Percentiles rank a stretch among this genome's conserved stretches.
phyloP scores from a whole-genome alignment of 2,797 vertebrate species.

The Vireo griseus region DNA sequence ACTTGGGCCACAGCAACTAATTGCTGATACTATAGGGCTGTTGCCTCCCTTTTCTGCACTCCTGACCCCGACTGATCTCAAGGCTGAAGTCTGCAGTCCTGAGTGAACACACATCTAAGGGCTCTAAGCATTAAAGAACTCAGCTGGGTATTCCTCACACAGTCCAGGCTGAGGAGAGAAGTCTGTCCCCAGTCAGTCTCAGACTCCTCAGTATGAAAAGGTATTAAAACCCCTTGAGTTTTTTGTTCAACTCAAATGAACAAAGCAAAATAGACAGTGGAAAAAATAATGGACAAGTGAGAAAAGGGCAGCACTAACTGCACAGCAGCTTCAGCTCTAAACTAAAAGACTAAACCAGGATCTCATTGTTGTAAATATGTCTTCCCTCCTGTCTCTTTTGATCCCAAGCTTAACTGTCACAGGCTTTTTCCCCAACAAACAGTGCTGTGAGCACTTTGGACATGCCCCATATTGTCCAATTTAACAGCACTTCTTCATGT shows the following conservation, averaged over 20 bases:
- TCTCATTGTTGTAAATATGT: background rate
- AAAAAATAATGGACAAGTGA: background rate
- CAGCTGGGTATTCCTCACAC: background rate
- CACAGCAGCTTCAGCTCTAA: slow-evolving; percentile 24
- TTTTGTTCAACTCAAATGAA: background rate
- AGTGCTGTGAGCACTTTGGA: background rate
- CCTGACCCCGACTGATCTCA: background rate
- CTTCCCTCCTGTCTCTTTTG: background rate
- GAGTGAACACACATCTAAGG: background rate
- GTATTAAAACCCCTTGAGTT: background rate
- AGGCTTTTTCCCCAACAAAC: background rate
- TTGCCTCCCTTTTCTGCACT: background rate
- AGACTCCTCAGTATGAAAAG: background rate
- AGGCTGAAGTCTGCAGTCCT: background rate
- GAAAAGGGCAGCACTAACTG: slow-evolving; percentile 11
- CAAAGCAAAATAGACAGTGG: background rate
- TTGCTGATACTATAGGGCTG: background rate
- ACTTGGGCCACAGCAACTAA: background rate
- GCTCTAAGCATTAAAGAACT: background rate
- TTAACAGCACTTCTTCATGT: background rate
- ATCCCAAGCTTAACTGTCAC: background rate
- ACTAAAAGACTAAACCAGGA: background rate
- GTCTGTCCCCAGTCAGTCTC: background rate
- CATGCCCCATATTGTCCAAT: background rate
- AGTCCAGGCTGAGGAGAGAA: background rate